Base-by-base conservation (phyloP, 2,888 invertebrate species). In the Emmelina monodactyla region DNA sequence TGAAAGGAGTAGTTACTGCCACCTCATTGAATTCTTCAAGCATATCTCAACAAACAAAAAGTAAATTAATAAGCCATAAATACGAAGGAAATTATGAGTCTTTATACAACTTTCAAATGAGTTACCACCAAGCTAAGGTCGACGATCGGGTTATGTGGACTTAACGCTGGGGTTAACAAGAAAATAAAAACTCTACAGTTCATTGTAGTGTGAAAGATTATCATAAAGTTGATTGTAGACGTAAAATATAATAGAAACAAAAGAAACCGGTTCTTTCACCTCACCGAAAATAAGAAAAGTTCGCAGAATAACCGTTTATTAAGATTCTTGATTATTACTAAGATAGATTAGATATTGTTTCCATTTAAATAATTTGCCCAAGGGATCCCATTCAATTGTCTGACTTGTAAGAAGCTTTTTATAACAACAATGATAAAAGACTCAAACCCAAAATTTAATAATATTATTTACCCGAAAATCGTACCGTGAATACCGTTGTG, bases 141-240 rank as follows among this genome's bases (percentile, higher is more conserved):
- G 34, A 35, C 31, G 38, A 22, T 33, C 38, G 32, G 22, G 11
- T 11, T 9, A 13, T 32, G 36, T 28, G 37, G 14, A 29, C 28
- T 38, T 59, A 60, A 62, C 67, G 69, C 67, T 59, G 57, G 51
- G 63, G 53, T 57, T 53, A 55, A 53, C 58, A 50, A 51, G 57
- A 53, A 56, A 61, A 58, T 55, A 49, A 50, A 52, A 55, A 56
- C 55, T 53, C 53, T 51, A 50, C 50, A 49, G 47, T 31, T 22
- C 29, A n/a, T 29, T 16, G 16, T 34, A 31, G 14, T 30, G 10
- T 22, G 19, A 30, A 32, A 41, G 41, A 48, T 44, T 45, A 50
- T 37, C 37, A 45, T 43, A 44, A 46, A 47, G 11, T 25, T 7
- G 38, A 43, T 43, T 44, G 39, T 42, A 7, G 11, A 35, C 37